phyloP scores from a whole-genome alignment of 2,797 vertebrate genomes.

The Notolepis coatsorum region DNA sequence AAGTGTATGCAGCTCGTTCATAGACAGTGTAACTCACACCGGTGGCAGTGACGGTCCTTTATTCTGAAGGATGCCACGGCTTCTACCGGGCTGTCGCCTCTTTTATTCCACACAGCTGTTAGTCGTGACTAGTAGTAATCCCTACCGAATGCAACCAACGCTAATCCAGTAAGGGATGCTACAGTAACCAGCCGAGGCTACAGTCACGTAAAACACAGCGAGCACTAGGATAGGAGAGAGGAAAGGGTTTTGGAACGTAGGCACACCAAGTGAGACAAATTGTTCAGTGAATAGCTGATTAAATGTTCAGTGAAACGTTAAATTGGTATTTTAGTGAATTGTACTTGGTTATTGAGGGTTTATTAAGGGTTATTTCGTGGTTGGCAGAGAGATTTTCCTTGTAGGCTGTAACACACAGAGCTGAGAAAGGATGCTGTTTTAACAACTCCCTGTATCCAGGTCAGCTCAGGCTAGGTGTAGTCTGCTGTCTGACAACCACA shows the following conservation, averaged over 20 bases:
- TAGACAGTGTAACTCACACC: too few relatives aligned
- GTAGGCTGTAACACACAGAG: neutral
- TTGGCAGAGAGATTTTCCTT: too few relatives aligned
- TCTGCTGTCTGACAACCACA: neutral
- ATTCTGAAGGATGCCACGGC: slow-evolving; percentile 7
- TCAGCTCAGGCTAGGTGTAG: neutral
- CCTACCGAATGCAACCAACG: slow-evolving; percentile 45
- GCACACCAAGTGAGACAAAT: neutral
- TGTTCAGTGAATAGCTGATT: neutral
- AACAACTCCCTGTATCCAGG: neutral
- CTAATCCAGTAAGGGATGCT: slow-evolving; percentile 59
- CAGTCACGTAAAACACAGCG: neutral
- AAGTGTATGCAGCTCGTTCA: too few relatives aligned
- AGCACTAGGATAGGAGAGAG: neutral
- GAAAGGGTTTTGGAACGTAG: neutral
- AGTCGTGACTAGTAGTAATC: slow-evolving; percentile 51
- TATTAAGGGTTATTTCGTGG: too few relatives aligned
- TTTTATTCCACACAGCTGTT: slow-evolving; percentile 49
- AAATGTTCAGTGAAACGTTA: neutral
- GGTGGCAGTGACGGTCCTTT: too few relatives aligned
- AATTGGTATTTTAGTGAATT: neutral
- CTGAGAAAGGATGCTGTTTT: neutral
- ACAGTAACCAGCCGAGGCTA: slow-evolving; percentile 1
- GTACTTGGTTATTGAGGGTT: neutral
- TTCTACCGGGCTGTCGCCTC: slow-evolving; percentile 44